Conservation (phyloP, 1,140 invertebrate species). For the Megalopta genalis region DNA sequence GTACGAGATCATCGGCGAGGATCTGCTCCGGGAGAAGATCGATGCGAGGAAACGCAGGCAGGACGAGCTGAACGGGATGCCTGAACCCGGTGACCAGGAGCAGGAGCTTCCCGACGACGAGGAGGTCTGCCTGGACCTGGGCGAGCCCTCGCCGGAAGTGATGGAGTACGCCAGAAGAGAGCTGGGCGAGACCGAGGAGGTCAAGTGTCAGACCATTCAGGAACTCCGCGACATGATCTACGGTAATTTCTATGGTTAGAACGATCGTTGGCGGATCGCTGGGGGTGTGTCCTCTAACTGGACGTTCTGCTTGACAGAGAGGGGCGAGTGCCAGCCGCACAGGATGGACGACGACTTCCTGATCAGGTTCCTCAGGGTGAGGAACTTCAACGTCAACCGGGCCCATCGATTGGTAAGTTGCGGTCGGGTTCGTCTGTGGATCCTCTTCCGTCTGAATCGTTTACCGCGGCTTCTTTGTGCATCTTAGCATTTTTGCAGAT, state of each 20-base stretch:
- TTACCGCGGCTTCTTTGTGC: too few relatives aligned
- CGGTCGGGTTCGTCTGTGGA: too few relatives aligned
- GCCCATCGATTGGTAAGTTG: conserved; percentile 89
- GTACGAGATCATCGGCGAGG: not conserved
- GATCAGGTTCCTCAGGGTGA: conserved; percentile 89
- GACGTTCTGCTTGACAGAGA: conserved; percentile 80
- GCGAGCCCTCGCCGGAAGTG: conserved; percentile 72
- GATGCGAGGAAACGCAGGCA: conserved; percentile 15
- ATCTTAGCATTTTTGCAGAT: too few relatives aligned
- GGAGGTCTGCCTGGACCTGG: conserved; percentile 74
- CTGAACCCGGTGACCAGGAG: conserved; percentile 62
- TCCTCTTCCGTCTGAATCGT: too few relatives aligned
- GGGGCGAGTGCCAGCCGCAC: conserved; percentile 86
- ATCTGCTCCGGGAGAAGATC: conserved; percentile 10
- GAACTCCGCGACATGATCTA: conserved; percentile 88
- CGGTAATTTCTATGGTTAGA: conserved; percentile 79
- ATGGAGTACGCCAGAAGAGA: conserved; percentile 78
- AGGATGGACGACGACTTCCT: conserved; percentile 91
- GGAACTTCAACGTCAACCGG: conserved; percentile 89
- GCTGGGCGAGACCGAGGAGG: conserved; percentile 81
- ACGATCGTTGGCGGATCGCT: too few relatives aligned
- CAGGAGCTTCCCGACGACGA: conserved; percentile 72
- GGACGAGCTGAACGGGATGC: conserved; percentile 48
- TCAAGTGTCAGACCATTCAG: conserved; percentile 82
- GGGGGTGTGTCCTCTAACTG: not conserved